Conservation (phyloP, 2,888 invertebrate species). For the Eledone cirrhosa region DNA sequence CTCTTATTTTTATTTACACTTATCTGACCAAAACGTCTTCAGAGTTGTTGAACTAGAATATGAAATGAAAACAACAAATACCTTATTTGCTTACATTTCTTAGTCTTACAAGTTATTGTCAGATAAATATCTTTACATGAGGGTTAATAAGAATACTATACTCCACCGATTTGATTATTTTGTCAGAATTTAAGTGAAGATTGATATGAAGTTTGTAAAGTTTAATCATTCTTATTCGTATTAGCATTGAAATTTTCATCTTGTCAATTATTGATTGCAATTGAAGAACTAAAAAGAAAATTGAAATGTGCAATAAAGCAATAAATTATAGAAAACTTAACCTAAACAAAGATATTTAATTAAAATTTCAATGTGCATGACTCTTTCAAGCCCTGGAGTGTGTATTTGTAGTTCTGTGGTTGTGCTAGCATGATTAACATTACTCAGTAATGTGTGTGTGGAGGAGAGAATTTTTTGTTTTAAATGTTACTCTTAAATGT, state of each 20-base stretch:
- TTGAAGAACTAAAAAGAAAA: conserved; percentile 6
- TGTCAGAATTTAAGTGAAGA: conserved; percentile 11
- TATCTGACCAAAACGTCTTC: too few relatives aligned
- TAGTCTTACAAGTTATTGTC: too few relatives aligned
- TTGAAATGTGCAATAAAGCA: conserved; percentile 15
- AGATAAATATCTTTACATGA: too few relatives aligned
- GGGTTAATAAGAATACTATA: too few relatives aligned
- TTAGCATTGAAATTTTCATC: conserved; percentile 18
- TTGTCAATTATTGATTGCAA: conserved; percentile 26
- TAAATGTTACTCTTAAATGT: background rate
- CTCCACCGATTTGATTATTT: too few relatives aligned
- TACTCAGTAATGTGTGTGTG: background rate
- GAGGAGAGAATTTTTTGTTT: background rate
- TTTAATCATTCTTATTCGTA: conserved; percentile 20
- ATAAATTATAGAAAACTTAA: conserved; percentile 22
- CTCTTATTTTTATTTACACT: too few relatives aligned
- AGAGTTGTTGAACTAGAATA: too few relatives aligned
- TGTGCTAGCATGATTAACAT: conserved; percentile 14
- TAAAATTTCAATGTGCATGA: conserved; percentile 25
- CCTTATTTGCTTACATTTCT: too few relatives aligned
- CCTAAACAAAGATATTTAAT: conserved; percentile 26
- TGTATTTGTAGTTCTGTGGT: conserved; percentile 10
- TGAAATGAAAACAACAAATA: too few relatives aligned
- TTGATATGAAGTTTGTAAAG: conserved; percentile 25
- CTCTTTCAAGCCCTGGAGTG: conserved; percentile 23